phyloP scores from a whole-genome alignment of 2,888 invertebrate species.

The Trissoscelio sp. region DNA sequence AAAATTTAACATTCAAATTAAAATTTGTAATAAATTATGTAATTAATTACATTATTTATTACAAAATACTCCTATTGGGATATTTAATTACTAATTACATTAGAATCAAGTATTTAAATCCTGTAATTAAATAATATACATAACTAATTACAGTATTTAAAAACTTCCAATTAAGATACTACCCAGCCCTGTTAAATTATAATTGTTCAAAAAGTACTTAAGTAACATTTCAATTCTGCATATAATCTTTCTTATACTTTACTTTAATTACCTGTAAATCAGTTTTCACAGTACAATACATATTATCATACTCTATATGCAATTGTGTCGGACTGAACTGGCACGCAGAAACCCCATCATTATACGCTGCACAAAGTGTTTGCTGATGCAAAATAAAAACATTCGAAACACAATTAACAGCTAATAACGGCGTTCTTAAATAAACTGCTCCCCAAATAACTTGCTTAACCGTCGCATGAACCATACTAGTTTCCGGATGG shows the following conservation, averaged over 20 bases:
- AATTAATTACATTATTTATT: no score
- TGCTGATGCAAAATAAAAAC: constrained; percentile 95
- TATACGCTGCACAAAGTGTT: constrained; percentile 91
- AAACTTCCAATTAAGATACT: no score
- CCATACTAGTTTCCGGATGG: constrained; percentile 82
- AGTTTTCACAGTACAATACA: constrained; percentile 85
- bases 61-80: no score
- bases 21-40: no score
- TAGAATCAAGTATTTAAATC: no score
- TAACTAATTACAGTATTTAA: no score
- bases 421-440: constrained; percentile 88
- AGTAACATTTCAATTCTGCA: not conserved
- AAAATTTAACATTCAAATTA: no score
- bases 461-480: constrained; percentile 92
- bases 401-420: constrained; percentile 93
- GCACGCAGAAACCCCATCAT: constrained; percentile 91
- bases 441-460: constrained; percentile 91
- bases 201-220: no score
- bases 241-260: constrained; percentile 76
- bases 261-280: constrained; percentile 83
- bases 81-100: no score
- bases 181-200: no score
- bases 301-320: constrained; percentile 86
- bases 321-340: constrained; percentile 93
- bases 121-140: no score